phyloP scores from a whole-genome alignment of 1,140 invertebrate genomes.

The Charaxes varanes region DNA sequence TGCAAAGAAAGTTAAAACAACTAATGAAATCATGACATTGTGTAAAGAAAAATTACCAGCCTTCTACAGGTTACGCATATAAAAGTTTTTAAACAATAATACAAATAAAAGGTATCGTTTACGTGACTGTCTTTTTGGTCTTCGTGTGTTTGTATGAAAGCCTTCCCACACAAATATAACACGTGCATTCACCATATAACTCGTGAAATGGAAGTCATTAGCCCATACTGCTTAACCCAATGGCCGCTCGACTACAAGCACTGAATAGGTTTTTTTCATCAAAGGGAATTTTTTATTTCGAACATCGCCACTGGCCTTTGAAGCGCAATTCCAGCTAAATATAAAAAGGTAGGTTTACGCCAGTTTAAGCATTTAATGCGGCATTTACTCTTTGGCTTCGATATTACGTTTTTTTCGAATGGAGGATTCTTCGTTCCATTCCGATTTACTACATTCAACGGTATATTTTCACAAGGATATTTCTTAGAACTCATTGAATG shows the following conservation, averaged over 20 bases:
- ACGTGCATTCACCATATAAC: slow-evolving; percentile 1
- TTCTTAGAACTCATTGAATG: no score
- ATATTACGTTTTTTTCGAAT: slow-evolving; percentile 2
- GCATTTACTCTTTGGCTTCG: slow-evolving; percentile 1
- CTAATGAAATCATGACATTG: no score
- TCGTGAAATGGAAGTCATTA: slow-evolving; percentile 17
- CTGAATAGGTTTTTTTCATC: slow-evolving; percentile 19
- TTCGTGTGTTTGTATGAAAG: no score
- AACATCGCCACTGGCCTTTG: slow-evolving; percentile 14
- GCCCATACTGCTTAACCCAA: slow-evolving; percentile 21
- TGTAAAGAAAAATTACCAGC: no score
- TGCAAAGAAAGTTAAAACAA: no score
- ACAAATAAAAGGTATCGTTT: no score
- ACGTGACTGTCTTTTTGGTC: no score
- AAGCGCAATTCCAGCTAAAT: slow-evolving; percentile 10
- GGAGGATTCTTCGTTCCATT: no score
- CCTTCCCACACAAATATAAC: slow-evolving; percentile 1
- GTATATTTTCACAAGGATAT: no score
- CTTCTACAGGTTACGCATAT: no score
- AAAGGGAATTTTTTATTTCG: slow-evolving; percentile 23
- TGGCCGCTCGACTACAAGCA: slow-evolving; percentile 13
- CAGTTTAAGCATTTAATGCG: slow-evolving; percentile 4
- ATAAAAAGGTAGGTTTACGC: slow-evolving; percentile 11
- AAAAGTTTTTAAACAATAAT: no score
- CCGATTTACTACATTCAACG: no score